Percentiles rank a stretch among this genome's conserved stretches.
Evolutionary conservation across 64 coral and sea anemone species (phyloP).

Genomic region (Acropora yongei): DNA sequence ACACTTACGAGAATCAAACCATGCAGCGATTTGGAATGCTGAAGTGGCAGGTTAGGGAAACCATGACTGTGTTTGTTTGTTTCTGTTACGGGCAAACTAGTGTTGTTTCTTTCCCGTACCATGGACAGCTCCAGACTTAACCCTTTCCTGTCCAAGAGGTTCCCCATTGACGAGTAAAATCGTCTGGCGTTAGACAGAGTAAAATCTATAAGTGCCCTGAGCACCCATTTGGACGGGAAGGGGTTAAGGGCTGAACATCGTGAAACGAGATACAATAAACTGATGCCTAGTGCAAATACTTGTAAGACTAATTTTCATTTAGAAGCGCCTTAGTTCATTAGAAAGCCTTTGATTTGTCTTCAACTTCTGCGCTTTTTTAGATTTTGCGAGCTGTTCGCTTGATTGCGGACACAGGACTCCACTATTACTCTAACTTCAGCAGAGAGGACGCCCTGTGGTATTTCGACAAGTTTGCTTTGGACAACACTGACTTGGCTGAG

Average conservation of each 20-base stretch:
- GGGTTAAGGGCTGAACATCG: too few species aligned
- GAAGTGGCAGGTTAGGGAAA: conserved; percentile 62
- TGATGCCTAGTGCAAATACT: too few species aligned
- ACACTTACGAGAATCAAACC: conserved; percentile 66
- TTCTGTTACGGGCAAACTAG: not conserved
- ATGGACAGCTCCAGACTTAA: too few species aligned
- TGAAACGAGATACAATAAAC: too few species aligned
- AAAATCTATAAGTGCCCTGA: too few species aligned
- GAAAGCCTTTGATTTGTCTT: not conserved
- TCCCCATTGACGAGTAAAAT: too few species aligned
- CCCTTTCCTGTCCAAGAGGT: too few species aligned
- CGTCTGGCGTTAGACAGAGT: too few species aligned
- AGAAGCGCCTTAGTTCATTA: too few species aligned
- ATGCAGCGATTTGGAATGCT: conserved; percentile 78
- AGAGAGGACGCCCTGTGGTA: conserved; percentile 44
- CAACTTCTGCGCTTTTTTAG: not conserved
- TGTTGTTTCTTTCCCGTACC: too few species aligned
- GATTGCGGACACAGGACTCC: conserved; percentile 71
- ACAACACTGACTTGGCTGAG: conserved; percentile 58
- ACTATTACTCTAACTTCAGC: conserved; percentile 25
- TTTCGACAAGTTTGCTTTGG: conserved; percentile 67
- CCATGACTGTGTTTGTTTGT: not conserved
- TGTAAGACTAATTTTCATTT: too few species aligned
- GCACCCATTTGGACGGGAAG: too few species aligned
- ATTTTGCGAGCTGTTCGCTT: conserved; percentile 64